Percentiles rank a stretch among this genome's conserved stretches.
phyloP scores from a whole-genome alignment of 2,797 vertebrate genomes.

The Molossus molossus region DNA sequence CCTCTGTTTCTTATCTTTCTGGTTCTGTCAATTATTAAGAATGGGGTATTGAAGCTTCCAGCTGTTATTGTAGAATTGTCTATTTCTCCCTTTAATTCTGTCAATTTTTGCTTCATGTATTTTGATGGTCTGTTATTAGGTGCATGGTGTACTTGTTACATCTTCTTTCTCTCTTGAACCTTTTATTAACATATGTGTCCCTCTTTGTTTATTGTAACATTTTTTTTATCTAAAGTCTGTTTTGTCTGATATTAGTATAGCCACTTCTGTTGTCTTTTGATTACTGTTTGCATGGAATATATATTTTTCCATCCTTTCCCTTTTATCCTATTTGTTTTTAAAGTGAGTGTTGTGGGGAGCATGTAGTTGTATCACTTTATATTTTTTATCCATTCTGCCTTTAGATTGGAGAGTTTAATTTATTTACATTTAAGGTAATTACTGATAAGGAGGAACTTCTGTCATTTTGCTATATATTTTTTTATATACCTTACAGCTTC shows the following conservation, averaged over 20 bases:
- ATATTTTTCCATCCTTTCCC: slow-evolving; percentile 20
- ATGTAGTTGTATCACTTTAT: background rate
- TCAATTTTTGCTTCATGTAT: slow-evolving; percentile 36
- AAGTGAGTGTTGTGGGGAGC: background rate
- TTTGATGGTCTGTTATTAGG: slow-evolving; percentile 26
- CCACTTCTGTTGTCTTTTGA: background rate
- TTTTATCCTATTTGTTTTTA: slow-evolving; percentile 34
- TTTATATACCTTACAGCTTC: background rate
- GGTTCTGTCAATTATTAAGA: background rate
- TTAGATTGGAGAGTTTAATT: slow-evolving; percentile 39
- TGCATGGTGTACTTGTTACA: background rate
- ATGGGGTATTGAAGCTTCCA: background rate
- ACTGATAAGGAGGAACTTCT: background rate
- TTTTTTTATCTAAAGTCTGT: background rate
- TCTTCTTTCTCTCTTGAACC: background rate
- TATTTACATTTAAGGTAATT: slow-evolving; percentile 51
- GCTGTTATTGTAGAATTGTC: background rate
- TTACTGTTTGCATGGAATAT: slow-evolving; percentile 36
- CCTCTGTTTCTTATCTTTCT: background rate
- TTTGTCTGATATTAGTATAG: slow-evolving; percentile 29
- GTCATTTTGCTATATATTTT: background rate
- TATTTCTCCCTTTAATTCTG: background rate
- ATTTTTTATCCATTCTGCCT: background rate
- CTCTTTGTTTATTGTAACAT: background rate
- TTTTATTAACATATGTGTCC: slow-evolving; percentile 13